Base-by-base conservation (phyloP, 2,797 vertebrate species). In the Alauda arvensis region DNA sequence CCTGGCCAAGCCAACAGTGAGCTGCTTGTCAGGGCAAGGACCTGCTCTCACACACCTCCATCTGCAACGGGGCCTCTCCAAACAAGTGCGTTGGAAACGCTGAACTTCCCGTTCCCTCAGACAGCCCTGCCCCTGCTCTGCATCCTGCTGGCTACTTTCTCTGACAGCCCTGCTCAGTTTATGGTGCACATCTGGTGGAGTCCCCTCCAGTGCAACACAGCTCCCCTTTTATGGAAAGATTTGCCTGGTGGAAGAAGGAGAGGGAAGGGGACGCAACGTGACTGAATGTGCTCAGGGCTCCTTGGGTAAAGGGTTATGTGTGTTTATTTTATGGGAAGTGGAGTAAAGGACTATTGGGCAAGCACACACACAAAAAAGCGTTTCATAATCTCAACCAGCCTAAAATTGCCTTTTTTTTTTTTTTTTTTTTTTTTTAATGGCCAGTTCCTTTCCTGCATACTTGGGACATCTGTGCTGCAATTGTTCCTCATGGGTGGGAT, bases 311-410 rank as follows among this genome's bases (percentile, higher is more conserved):
- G 85, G 61, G 91, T 91, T 93, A 82, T 0, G 68, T 94, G 87
- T 92, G 90, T 95, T 95, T 94, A 94, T 93, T 93, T 94, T 91
- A 90, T 88, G 82, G 81, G 85, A 94, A 94, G 85, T 77, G 57
- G 82, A 95, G 90, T 81, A 87, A 91, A 93, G 88, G 90, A 81
- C 92, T 91, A 2, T 90, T 91, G 89, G 87, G 93, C 92, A 93
- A 92, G 72, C 62, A 31, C 88, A 92, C 82, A 93, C 91, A 92
- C 69, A 83, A 40, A 85, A 87, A 93, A 92, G 57, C 40, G 2
- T 93, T 94, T 94, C 90, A 94, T 92, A 95, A 94, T 85, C 71
- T 81, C 80, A 71, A 87, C 67, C 80, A 77, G 74, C 55, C 80
- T 81, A 94, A 91, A 94, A 95, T 89, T 83, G 87, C 61, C 29